Conservation (phyloP, 2,797 vertebrate species). For the Philypnodon macrostomus region DNA sequence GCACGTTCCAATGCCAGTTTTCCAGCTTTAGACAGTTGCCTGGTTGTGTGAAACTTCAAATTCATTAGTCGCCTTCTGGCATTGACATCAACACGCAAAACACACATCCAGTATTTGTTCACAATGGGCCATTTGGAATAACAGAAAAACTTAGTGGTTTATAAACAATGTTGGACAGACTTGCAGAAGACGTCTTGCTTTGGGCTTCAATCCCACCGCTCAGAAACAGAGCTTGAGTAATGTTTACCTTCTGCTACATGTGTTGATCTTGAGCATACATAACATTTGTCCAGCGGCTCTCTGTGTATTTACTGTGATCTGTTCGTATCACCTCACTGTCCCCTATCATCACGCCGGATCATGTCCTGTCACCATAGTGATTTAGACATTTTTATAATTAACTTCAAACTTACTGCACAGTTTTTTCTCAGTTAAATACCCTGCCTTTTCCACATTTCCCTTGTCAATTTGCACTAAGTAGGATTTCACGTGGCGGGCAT, state of each 20-base stretch:
- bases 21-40: too few species aligned
- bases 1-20: too few species aligned
- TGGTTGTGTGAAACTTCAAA: too few species aligned
- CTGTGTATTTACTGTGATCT: slow-evolving; percentile 43
- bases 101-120: too few species aligned
- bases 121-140: too few species aligned
- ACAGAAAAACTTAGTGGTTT: too few species aligned
- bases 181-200: too few species aligned
- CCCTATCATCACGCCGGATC: slow-evolving; percentile 36
- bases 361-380: slow-evolving; percentile 35
- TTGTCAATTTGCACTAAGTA: slow-evolving; percentile 34
- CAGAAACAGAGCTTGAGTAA: not conserved
- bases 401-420: not conserved
- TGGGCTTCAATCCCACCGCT: not conserved
- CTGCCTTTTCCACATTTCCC: slow-evolving; percentile 9
- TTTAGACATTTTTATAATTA: slow-evolving; percentile 1
- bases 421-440: not conserved
- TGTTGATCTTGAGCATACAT: slow-evolving; percentile 21
- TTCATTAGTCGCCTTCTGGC: too few species aligned
- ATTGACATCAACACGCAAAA: too few species aligned
- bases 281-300: slow-evolving; percentile 14
- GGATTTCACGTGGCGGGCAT: slow-evolving; percentile 32
- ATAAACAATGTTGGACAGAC: too few species aligned
- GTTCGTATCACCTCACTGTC: slow-evolving; percentile 50
- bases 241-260: slow-evolving; percentile 18